Evolutionary conservation across 2,113 vertebrate species (phyloP), one percentile per base, ranked within the genome.

Genomic region (Perognathus longimembris): DNA sequence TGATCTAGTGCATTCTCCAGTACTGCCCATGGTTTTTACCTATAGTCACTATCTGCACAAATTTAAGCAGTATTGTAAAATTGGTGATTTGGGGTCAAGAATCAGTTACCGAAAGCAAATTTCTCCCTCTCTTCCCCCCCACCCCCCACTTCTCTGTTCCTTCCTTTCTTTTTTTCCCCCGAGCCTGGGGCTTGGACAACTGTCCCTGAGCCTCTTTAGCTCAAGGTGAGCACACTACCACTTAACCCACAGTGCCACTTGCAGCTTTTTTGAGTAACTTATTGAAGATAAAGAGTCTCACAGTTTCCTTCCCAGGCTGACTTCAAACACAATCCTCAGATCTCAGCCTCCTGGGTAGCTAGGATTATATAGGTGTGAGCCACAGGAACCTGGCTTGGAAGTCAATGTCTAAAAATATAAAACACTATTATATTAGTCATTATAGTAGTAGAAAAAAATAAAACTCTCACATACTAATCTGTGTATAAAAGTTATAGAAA

Each of bases 71-170:
- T 82, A 90, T 38, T 77, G 63, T 18, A 50, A 18, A 66, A 80
- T 76, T 74, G 93, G 38, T 90, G 17, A 11, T 40, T 81, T 63
- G 30, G 11, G 66, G 30, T 80, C 9, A 73, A 86, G 7, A 85
- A 8, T 80, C 93, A 63, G 24, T n/a, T 80, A 66, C 50, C 86
- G 86, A 14, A 50, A 79, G 38, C 81, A 77, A 77, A 94, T 34
- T 21, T 69, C 22, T 83, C 14, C 11, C 11, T 11, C 45, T 45
- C 11, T 45, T 45, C 45, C 45, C 45, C 45, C 45, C 45, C 11
- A 6, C 45, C 11, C 45, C 45, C 45, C 45, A 7, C 6, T 45
- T 45, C 45, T 45, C 6, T 45, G 6, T 45, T 45, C 45, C 11
- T 14, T 54, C 50, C 14, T 54, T 18, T 18, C 50, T 54, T 54